These are phyloP conservation scores for Drosophila putrida DNA, from an alignment of 2,888 invertebrate species.

Conservation along the genomic window DNA sequence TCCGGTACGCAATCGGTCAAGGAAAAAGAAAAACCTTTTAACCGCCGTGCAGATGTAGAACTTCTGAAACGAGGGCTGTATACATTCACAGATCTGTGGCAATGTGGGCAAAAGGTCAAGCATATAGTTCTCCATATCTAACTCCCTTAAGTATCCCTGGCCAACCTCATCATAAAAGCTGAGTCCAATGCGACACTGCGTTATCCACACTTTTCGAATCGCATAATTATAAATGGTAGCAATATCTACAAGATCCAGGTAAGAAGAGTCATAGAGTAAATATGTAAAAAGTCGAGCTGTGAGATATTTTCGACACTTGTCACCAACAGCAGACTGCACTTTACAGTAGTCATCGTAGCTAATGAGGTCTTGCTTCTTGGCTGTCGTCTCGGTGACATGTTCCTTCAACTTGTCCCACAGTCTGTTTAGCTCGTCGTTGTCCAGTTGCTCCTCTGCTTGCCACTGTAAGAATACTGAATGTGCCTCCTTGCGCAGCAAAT, in stretches of 20 bases:
- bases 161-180: constrained; percentile 97
- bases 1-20: constrained; percentile 95
- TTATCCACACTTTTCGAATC: constrained; percentile 97
- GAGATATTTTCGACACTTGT: constrained; percentile 92
- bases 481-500: constrained; percentile 95
- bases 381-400: constrained; percentile 89
- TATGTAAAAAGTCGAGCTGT: constrained; percentile 95
- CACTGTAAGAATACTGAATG: constrained; percentile 94
- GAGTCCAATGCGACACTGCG: constrained; percentile 96
- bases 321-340: constrained; percentile 90
- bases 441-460: constrained; percentile 92
- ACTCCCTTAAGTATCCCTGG: constrained; percentile 94
- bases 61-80: constrained; percentile 96
- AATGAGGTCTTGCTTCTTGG: constrained; percentile 93
- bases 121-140: constrained; percentile 97
- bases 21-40: constrained; percentile 97
- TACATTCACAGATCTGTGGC: constrained; percentile 94
- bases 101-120: constrained; percentile 96
- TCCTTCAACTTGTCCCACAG: constrained; percentile 94
- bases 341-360: constrained; percentile 94
- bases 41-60: constrained; percentile 99
- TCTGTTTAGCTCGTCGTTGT: constrained; percentile 94
- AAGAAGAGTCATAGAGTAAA: constrained; percentile 93
- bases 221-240: constrained; percentile 97
- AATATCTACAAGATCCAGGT: constrained; percentile 92